phyloP scores from a whole-genome alignment of 2,888 invertebrate species.

The Apodemia mormo region DNA sequence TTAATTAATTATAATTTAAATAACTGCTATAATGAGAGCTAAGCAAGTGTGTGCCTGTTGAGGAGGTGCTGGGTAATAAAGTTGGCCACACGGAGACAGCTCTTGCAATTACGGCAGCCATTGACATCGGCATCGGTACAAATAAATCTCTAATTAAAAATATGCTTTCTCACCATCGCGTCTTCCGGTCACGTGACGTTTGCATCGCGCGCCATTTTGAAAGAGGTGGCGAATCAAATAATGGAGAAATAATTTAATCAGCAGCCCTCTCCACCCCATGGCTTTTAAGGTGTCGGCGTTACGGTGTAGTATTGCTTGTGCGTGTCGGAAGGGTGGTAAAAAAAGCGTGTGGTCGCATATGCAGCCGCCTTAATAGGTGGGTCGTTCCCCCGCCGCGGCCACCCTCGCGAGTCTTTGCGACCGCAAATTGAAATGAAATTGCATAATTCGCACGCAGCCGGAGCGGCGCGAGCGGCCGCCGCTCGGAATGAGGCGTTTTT shows the following conservation, averaged over 20 bases:
- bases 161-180: slow-evolving; percentile 17
- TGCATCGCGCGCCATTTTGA: slow-evolving; percentile 72
- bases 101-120: slow-evolving; percentile 2
- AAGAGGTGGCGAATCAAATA: slow-evolving; percentile 79
- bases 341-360: slow-evolving; percentile 64
- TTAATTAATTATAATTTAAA: no score
- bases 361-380: slow-evolving; percentile 60
- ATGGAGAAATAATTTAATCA: slow-evolving; percentile 79
- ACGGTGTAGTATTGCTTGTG: slow-evolving; percentile 56
- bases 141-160: slow-evolving; percentile 15
- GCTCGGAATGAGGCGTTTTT: slow-evolving; percentile 49
- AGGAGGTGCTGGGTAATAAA: not conserved
- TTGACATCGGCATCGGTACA: slow-evolving; percentile 8
- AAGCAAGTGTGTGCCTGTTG: no score
- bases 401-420: slow-evolving; percentile 50
- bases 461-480: slow-evolving; percentile 29
- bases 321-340: slow-evolving; percentile 54
- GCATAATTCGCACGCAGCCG: slow-evolving; percentile 60
- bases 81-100: not conserved
- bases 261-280: slow-evolving; percentile 44
- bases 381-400: slow-evolving; percentile 39
- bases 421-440: slow-evolving; percentile 75
- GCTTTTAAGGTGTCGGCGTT: slow-evolving; percentile 48
- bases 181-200: slow-evolving; percentile 19
- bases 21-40: no score